Conservation (phyloP, 2,888 invertebrate genomes). For the Choreutis nemorana region DNA sequence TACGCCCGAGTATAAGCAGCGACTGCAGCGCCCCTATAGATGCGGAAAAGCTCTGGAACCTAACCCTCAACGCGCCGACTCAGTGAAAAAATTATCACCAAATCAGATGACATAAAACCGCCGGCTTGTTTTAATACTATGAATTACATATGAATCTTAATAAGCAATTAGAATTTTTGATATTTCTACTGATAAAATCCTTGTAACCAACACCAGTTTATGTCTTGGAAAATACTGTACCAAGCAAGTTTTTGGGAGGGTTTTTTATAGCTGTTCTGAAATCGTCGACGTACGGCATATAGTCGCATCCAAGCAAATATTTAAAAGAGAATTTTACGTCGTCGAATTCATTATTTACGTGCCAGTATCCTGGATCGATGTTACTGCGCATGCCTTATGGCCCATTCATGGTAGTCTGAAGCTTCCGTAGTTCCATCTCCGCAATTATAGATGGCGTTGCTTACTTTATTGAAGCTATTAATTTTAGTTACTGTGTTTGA, state of each 20-base stretch:
- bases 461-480: slow-evolving; percentile 16
- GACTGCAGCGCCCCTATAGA: slow-evolving; percentile 52
- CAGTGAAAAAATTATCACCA: too few relatives aligned
- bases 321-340: slow-evolving; percentile 25
- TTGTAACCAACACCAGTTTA: too few relatives aligned
- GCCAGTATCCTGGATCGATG: slow-evolving; percentile 45
- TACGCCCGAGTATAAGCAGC: slow-evolving; percentile 47
- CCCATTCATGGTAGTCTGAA: slow-evolving; percentile 31
- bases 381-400: slow-evolving; percentile 48
- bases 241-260: too few relatives aligned
- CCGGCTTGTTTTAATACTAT: too few relatives aligned
- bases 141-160: too few relatives aligned
- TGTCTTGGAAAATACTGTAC: too few relatives aligned
- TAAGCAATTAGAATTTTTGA: too few relatives aligned
- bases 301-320: slow-evolving; percentile 17
- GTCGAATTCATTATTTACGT: slow-evolving; percentile 49
- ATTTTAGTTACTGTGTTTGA: slow-evolving; percentile 17
- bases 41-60: slow-evolving; percentile 26
- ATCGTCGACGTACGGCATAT: too few relatives aligned
- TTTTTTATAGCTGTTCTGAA: too few relatives aligned
- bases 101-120: too few relatives aligned
- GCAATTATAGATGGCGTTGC: slow-evolving; percentile 37
- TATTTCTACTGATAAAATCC: too few relatives aligned
- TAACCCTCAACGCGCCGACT: slow-evolving; percentile 41
- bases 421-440: slow-evolving; percentile 17